phyloP scores from a whole-genome alignment of 2,113 vertebrate genomes.

The Muntiacus reevesi region DNA sequence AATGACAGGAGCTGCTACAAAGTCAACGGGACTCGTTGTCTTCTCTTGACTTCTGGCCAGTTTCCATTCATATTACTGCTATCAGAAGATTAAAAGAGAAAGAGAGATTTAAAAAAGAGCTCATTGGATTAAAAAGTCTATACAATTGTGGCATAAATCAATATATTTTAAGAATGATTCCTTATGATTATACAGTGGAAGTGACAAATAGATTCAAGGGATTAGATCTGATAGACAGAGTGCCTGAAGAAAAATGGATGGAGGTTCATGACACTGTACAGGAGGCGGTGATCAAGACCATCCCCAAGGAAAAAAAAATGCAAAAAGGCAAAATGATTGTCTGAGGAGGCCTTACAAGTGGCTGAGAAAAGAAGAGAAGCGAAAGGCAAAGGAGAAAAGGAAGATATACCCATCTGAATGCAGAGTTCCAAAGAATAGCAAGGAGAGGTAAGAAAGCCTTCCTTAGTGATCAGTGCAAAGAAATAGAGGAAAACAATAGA shows the following conservation, averaged over 20 bases:
- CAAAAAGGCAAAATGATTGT: not conserved
- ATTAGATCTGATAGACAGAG: not conserved
- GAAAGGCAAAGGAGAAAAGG: not conserved
- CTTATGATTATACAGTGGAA: not conserved
- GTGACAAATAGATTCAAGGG: not conserved
- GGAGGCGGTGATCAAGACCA: not conserved
- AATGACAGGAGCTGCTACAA: not conserved
- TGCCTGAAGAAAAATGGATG: not conserved
- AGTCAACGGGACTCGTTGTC: not conserved
- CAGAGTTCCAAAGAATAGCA: not conserved
- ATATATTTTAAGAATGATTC: not conserved
- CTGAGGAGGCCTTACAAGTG: not conserved
- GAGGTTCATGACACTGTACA: not conserved
- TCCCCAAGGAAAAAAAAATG: not conserved
- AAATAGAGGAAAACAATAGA: not conserved
- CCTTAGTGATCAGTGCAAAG: not conserved
- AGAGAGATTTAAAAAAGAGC: not conserved
- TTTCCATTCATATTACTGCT: not conserved
- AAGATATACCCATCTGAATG: not conserved
- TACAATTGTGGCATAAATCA: not conserved
- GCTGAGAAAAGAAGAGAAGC: not conserved
- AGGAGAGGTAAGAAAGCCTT: not conserved
- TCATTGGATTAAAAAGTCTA: not conserved
- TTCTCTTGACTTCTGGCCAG: slow-evolving; percentile 6
- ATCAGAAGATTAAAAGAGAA: not conserved